A percentile compares a stretch with the other conserved stretches of the same genome.
These are phyloP conservation scores for Chionoecetes opilio DNA, from an alignment of 1,140 invertebrate genomes.

Conservation along the genomic window DNA sequence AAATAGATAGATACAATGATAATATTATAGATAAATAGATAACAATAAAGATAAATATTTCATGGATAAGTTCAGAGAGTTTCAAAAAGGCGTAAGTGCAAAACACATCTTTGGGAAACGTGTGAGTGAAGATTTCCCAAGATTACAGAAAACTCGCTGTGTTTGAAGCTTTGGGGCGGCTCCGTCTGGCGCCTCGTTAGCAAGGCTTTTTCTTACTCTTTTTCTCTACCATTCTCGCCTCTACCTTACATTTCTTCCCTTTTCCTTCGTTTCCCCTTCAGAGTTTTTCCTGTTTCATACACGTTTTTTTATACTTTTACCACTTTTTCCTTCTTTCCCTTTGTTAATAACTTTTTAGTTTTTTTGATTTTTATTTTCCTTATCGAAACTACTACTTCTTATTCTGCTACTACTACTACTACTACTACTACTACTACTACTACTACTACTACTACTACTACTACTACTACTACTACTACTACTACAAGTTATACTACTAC, in stretches of 20 bases:
- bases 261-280: too few species aligned
- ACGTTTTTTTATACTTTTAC: background rate
- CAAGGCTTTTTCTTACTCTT: too few species aligned
- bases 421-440: slow-evolving; percentile 41
- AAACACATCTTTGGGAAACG: background rate
- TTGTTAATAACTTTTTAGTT: background rate
- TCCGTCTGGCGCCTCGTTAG: background rate
- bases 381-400: background rate
- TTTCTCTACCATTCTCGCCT: too few species aligned
- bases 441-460: slow-evolving; percentile 40
- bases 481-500: background rate
- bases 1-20: too few species aligned
- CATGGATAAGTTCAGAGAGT: too few species aligned
- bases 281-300: background rate
- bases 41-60: too few species aligned
- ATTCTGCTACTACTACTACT: slow-evolving; percentile 40
- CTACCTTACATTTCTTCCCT: too few species aligned
- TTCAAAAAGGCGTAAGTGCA: background rate
- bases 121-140: background rate
- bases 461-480: background rate
- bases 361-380: background rate
- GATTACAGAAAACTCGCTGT: background rate
- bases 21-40: too few species aligned
- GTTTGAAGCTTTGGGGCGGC: background rate
- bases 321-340: background rate